phyloP scores from a whole-genome alignment of 2,888 invertebrate species.

The Baronia brevicornis region DNA sequence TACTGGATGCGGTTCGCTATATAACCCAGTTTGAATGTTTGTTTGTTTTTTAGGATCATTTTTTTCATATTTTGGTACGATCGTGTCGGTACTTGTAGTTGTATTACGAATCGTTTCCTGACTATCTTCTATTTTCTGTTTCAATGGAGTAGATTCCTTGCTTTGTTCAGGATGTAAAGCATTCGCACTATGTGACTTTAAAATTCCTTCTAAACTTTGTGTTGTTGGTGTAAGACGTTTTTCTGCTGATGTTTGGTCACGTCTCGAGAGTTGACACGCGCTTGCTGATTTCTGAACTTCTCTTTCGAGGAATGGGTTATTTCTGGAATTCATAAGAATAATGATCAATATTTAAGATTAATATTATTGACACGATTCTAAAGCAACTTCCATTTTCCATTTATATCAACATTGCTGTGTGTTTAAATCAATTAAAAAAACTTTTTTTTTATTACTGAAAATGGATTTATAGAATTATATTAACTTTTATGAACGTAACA shows the following conservation, averaged over 20 bases:
- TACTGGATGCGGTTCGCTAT: slow-evolving; percentile 27
- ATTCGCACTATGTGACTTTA: slow-evolving; percentile 65
- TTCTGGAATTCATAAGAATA: slow-evolving; percentile 35
- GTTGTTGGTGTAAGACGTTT: slow-evolving; percentile 41
- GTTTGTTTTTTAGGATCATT: slow-evolving; percentile 2
- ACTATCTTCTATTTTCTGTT: slow-evolving; percentile 37
- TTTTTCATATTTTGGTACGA: slow-evolving; percentile 44
- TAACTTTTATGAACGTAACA: too few species aligned
- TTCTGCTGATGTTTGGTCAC: slow-evolving; percentile 46
- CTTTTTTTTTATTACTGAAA: too few species aligned
- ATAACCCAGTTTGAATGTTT: slow-evolving; percentile 22
- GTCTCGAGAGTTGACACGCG: slow-evolving; percentile 65
- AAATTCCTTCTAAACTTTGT: slow-evolving; percentile 44
- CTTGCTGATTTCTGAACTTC: slow-evolving; percentile 82
- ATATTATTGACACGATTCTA: too few species aligned
- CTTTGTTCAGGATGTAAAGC: slow-evolving; percentile 51
- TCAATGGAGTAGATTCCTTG: slow-evolving; percentile 19
- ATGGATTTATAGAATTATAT: too few species aligned
- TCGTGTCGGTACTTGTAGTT: slow-evolving; percentile 53
- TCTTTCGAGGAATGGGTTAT: slow-evolving; percentile 69
- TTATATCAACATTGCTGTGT: too few species aligned
- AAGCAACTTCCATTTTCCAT: too few species aligned
- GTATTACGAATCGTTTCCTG: slow-evolving; percentile 47
- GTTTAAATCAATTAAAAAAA: too few species aligned
- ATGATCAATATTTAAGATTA: too few species aligned